Evolutionary conservation across 2,888 invertebrate species (phyloP).

Genomic region (Megalurothrips usitatus): DNA sequence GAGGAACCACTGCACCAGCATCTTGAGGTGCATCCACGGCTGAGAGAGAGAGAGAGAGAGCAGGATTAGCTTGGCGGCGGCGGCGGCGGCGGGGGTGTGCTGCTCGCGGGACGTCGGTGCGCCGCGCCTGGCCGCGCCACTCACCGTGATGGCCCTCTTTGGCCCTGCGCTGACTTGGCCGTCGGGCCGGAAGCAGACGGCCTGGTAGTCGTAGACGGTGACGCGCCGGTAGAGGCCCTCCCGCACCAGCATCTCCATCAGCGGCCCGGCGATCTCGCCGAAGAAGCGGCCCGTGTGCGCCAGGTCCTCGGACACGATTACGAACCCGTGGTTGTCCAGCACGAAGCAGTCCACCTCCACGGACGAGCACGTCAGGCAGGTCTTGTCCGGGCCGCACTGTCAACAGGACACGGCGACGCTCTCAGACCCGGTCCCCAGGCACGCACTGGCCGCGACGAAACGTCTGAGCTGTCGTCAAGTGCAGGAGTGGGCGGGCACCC

Average conservation of each 20-base stretch:
- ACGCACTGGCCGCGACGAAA: no score
- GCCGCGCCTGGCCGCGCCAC: no score
- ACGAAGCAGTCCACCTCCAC: conserved; percentile 74
- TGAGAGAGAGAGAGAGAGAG: conserved; percentile 33
- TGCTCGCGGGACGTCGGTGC: no score
- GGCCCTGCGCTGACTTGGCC: conserved; percentile 28
- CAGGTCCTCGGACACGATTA: conserved; percentile 69
- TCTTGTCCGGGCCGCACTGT: conserved; percentile 14
- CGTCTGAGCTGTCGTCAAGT: no score
- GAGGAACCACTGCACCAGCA: conserved; percentile 40
- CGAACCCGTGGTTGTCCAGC: conserved; percentile 84
- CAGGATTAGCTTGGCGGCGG: conserved; percentile 30
- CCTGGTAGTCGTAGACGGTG: conserved; percentile 81
- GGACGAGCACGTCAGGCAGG: conserved; percentile 54
- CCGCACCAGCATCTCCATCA: conserved; percentile 56
- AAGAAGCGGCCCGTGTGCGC: conserved; percentile 79
- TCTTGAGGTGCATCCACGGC: conserved; percentile 40
- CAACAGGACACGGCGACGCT: no score
- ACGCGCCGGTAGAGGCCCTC: conserved; percentile 71
- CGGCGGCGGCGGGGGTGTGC: no score
- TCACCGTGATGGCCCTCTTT: conserved; percentile 34
- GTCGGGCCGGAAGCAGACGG: conserved; percentile 64
- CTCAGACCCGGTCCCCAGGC: no score
- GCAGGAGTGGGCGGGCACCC: no score
- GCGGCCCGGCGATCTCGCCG: conserved; percentile 73